Percentiles rank a stretch among this genome's conserved stretches.
phyloP scores from a whole-genome alignment of 1,140 invertebrate genomes.

The Anoplolepis gracilipes region DNA sequence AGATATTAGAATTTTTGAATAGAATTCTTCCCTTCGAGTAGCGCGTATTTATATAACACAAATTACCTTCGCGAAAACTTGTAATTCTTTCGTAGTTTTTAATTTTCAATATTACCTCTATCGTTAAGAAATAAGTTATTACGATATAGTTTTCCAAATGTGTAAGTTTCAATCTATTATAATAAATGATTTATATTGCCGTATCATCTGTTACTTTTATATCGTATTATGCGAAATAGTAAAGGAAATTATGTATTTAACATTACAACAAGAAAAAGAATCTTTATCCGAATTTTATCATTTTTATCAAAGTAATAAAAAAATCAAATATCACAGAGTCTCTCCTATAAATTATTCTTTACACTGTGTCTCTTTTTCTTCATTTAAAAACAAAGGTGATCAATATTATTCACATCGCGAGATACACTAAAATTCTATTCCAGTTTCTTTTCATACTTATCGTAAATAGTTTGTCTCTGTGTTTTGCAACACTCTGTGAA shows the following conservation, averaged over 20 bases:
- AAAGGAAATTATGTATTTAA: constrained; percentile 5
- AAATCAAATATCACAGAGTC: not conserved
- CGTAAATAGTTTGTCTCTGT: constrained; percentile 24
- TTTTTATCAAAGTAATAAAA: not conserved
- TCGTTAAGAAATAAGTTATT: not conserved
- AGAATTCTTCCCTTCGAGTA: constrained; percentile 10
- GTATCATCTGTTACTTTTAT: not conserved
- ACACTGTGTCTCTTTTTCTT: not conserved
- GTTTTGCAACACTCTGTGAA: not conserved
- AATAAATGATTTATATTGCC: constrained; percentile 23
- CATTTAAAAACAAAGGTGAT: not conserved
- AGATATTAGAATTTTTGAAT: not conserved
- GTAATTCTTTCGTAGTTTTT: constrained; percentile 11
- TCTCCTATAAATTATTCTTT: not conserved
- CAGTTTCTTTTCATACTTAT: not conserved
- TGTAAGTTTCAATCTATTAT: not conserved
- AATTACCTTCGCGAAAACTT: not conserved
- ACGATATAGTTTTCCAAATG: not conserved
- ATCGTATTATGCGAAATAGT: not conserved
- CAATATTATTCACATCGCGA: not conserved
- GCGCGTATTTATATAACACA: not conserved
- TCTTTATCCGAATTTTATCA: not conserved
- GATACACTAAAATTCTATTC: not conserved
- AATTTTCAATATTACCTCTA: constrained; percentile 18
- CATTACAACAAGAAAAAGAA: not conserved